Evolutionary conservation across 2,797 vertebrate genomes (phyloP).

Genomic region (Pseudomugil gertrudae): DNA sequence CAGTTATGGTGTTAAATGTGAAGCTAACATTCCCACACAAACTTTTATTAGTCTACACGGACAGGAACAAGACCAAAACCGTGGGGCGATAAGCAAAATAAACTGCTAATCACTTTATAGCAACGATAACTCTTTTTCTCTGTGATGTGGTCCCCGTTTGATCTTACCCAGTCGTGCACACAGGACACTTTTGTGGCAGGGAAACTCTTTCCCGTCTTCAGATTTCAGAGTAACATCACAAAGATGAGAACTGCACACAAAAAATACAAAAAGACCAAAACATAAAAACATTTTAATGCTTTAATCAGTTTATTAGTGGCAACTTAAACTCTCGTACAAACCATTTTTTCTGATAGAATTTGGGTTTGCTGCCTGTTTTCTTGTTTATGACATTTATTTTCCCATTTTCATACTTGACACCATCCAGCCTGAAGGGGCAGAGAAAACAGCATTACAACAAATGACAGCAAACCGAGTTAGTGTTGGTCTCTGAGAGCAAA

Average conservation of each 20-base stretch:
- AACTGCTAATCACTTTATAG: not conserved
- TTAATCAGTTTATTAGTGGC: not conserved
- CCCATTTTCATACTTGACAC: constrained; percentile 90
- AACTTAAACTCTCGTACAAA: constrained; percentile 49
- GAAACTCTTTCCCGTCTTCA: constrained; percentile 94
- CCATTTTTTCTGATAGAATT: constrained; percentile 90
- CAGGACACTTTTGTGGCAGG: constrained; percentile 95
- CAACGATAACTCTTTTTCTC: not conserved
- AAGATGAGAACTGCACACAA: constrained; percentile 85
- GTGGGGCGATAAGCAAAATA: not conserved
- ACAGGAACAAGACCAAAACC: not conserved
- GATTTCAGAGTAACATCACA: constrained; percentile 95
- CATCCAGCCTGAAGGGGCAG: constrained; percentile 86
- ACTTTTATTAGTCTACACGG: not conserved
- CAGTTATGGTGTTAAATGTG: not conserved
- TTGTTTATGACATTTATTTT: constrained; percentile 86
- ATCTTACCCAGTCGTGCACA: constrained; percentile 94
- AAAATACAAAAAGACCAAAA: not conserved
- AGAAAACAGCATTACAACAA: constrained; percentile 9
- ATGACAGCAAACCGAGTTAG: not conserved
- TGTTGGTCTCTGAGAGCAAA: not conserved
- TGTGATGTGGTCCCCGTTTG: not conserved
- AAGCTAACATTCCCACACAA: not conserved
- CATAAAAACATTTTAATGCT: not conserved
- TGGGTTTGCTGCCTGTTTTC: constrained; percentile 87